Base-by-base conservation (phyloP, 2,888 invertebrate genomes). In the Drosophila meridionalis region DNA sequence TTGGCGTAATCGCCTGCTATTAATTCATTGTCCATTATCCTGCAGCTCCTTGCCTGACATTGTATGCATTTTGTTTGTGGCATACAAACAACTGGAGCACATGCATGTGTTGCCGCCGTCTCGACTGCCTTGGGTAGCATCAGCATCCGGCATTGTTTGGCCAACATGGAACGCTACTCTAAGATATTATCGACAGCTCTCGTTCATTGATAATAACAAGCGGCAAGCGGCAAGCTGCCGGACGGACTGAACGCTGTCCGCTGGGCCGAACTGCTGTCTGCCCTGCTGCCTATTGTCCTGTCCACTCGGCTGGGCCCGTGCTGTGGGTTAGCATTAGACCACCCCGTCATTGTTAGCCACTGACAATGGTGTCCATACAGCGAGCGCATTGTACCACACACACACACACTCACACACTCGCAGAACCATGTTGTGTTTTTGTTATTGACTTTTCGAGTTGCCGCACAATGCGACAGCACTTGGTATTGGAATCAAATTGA, bases 21-120 rank as follows among this genome's bases (percentile, higher is more conserved):
- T 89, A 87, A 87, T 87, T 87, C 87, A 87, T 87, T 87, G 87
- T 84, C 87, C 78, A 87, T 87, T 89, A 87, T 87, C 82, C 69
- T 59, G 75, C 81, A 77, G 75, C 74, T 79, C 79, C 84, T 79
- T 82, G 80, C 73, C 83, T 71, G 83, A 87, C 82, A 87, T 87
- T 89, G 89, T 87, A 89, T 87, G 87, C 87, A 87, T 89, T 87
- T 87, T 78, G 84, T 81, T 74, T 73, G 74, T 58, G 45, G 45
- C 58, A 58, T 34, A 58, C 82, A 72, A 78, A 73, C 87, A 73
- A 77, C 58, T 75, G 68, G 32, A 65, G 58, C 60, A 68, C 52
- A 63, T 58, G 53, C 48, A 58, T 56, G 55, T 86, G 83, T 72
- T 67, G 76, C 66, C 70, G 75, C 60, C 55, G 63, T 48, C 68